These are phyloP conservation scores for Balearica regulorum DNA, from an alignment of 2,797 vertebrate species.

Conservation along the genomic window DNA sequence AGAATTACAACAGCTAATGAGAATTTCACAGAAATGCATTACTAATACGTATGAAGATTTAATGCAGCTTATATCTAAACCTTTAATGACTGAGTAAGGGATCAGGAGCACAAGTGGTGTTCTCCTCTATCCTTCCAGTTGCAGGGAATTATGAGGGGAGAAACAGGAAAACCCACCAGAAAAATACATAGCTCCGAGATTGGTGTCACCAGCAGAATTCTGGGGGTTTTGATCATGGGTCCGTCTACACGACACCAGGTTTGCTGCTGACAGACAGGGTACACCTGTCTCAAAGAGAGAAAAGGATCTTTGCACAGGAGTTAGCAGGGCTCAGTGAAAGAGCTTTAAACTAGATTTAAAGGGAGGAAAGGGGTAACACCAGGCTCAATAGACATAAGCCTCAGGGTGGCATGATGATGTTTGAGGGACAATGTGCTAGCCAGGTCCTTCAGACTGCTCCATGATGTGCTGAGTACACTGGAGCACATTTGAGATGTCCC, in stretches of 20 bases:
- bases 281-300: not conserved
- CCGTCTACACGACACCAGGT: not conserved
- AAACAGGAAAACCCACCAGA: not conserved
- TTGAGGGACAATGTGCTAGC: not conserved
- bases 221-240: not conserved
- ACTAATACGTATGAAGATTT: not conserved
- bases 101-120: not conserved
- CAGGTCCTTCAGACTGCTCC: not conserved
- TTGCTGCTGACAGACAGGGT: not conserved
- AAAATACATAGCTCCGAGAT: not conserved
- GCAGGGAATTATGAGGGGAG: not conserved
- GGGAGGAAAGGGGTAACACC: not conserved
- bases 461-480: fast-evolving
- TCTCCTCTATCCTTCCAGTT: not conserved
- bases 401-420: fast-evolving
- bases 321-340: not conserved
- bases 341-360: not conserved
- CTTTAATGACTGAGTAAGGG: not conserved
- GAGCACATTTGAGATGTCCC: not conserved
- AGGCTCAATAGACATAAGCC: not conserved
- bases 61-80: not conserved
- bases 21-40: not conserved
- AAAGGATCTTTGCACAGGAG: not conserved
- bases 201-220: not conserved
- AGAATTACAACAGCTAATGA: not conserved